Evolutionary conservation across 2,797 vertebrate genomes (phyloP).

Genomic region (Ptychobarbus kaznakovi): DNA sequence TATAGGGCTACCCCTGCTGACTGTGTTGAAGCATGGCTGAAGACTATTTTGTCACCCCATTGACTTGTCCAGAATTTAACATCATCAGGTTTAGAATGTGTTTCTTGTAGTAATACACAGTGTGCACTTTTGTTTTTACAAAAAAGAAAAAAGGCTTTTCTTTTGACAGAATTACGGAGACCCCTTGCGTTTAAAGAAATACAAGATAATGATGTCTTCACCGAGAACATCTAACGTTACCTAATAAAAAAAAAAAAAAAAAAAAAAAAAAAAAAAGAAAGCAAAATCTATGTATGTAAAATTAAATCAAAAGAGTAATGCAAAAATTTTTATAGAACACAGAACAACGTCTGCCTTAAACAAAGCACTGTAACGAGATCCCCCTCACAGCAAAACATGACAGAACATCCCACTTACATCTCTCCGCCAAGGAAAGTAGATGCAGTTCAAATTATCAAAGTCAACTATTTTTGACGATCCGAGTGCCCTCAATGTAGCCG

Average conservation of each 20-base stretch:
- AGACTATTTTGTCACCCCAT: neutral
- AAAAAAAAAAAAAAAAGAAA: neutral
- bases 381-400: neutral
- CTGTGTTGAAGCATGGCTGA: neutral
- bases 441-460: neutral
- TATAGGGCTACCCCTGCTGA: too few species aligned
- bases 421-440: neutral
- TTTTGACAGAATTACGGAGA: neutral
- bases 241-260: neutral
- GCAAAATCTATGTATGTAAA: neutral
- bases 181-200: neutral
- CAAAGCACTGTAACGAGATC: neutral
- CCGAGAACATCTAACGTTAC: neutral
- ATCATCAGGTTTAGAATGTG: neutral
- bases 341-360: neutral
- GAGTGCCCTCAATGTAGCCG: neutral
- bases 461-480: neutral
- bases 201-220: neutral
- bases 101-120: neutral
- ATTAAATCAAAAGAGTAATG: neutral
- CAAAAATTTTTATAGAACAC: neutral
- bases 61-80: neutral
- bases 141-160: neutral
- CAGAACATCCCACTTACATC: neutral
- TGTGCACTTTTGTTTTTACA: neutral